Conservation (phyloP, 2,797 vertebrate species). For the Poliocrania exsul region DNA sequence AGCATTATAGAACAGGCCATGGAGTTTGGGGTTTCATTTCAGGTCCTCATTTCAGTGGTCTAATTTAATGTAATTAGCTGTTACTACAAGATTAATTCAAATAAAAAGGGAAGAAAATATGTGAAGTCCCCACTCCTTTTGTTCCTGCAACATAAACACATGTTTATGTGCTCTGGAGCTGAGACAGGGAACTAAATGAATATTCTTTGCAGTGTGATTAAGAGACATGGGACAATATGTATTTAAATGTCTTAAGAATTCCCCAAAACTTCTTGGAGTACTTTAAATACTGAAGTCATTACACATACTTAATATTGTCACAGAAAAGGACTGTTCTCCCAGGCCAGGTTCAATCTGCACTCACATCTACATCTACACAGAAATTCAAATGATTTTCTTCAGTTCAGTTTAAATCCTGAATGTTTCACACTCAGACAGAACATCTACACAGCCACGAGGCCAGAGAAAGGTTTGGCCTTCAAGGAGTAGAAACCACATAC, state of each 20-base stretch:
- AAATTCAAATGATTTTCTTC: background rate
- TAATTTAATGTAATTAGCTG: background rate
- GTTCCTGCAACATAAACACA: background rate
- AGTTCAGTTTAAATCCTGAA: background rate
- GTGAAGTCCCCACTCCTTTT: background rate
- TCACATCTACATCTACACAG: background rate
- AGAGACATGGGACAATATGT: background rate
- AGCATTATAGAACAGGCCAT: rapidly evolving
- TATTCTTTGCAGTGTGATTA: background rate
- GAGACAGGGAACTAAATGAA: background rate
- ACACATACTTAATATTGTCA: background rate
- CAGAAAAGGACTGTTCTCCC: background rate
- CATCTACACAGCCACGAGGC: background rate
- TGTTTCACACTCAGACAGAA: background rate
- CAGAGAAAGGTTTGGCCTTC: background rate
- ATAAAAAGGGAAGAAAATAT: background rate
- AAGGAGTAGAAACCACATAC: background rate
- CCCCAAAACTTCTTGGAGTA: background rate
- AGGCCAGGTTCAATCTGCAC: background rate
- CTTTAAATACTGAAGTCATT: background rate
- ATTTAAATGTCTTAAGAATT: background rate
- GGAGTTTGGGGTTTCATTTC: background rate
- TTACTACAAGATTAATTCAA: background rate
- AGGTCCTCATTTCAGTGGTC: background rate
- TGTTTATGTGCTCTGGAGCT: background rate